Evolutionary conservation across 2,888 invertebrate species (phyloP), one percentile per base, ranked within the genome.

Genomic region (Camponotus fellah): DNA sequence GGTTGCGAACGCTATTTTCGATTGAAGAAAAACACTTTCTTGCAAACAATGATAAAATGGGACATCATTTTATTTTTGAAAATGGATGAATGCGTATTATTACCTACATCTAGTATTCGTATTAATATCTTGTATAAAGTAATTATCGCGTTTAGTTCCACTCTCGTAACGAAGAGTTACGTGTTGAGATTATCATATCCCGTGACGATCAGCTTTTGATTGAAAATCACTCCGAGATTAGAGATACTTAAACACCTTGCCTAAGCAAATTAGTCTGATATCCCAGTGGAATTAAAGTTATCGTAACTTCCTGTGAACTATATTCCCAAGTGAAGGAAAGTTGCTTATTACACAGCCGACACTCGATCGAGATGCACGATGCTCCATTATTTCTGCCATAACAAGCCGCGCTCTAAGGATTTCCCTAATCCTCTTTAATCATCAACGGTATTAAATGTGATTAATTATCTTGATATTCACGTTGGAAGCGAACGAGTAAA

Each of bases 301-400:
- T 69, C 79, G 77, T 34, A 69, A 83, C 60, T 79, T 69, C 12
- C 83, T 14, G 46, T 14, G 12, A 83, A 69, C 83, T 79, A 34
- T 79, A 83, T 64, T 69, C 83, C 69, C 83, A 43, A 62, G 43
- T 26, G 79, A 66, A 37, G 62, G 53, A 83, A 83, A 79, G 68
- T 83, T 83, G 77, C 62, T 69, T 69, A 77, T 83, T 79, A 60
- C 26, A 49, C 53, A 75, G 64, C 64, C 81, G 81, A 81, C 75
- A 75, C 53, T 75, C 75, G 81, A 75, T 75, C 64, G 62, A 81
- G 75, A 56, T 49, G 75, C 80, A 58, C 71, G 60, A 72, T 65
- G 75, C 75, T 71, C 46, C 71, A 71, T 80, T 80, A 80, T 80
- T 71, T 71, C 60, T 56, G 46, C 62, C 79, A 60, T 37, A 71